Evolutionary conservation across 2,888 invertebrate species (phyloP).

Genomic region (Drosophila prolongata): DNA sequence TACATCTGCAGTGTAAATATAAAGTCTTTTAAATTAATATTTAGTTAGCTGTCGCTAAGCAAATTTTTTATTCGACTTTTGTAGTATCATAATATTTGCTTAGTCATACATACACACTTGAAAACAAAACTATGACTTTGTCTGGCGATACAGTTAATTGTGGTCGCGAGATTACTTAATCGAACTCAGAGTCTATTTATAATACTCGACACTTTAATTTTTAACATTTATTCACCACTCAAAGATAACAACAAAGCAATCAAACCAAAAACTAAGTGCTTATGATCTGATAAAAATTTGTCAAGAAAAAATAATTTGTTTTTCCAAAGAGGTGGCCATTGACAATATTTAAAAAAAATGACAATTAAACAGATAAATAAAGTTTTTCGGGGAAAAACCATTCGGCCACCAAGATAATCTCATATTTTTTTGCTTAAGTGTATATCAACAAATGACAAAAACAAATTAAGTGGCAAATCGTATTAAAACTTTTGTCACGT

Average conservation of each 20-base stretch:
- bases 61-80: conserved; percentile 7
- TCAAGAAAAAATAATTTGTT: background rate
- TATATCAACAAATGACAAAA: no score
- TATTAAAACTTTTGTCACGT: no score
- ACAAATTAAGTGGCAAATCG: no score
- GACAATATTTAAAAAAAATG: no score
- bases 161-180: conserved; percentile 10
- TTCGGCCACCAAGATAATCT: background rate
- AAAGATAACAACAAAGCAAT: background rate
- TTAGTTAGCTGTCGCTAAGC: background rate
- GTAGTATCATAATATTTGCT: no score
- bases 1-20: background rate
- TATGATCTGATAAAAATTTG: background rate
- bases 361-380: background rate
- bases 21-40: background rate
- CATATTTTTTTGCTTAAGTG: no score
- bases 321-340: no score
- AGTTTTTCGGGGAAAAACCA: conserved; percentile 5
- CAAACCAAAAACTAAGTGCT: background rate
- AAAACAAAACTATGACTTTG: background rate
- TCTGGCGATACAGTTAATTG: background rate
- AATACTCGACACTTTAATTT: background rate
- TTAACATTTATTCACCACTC: conserved; percentile 12
- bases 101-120: background rate
- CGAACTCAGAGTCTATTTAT: background rate